Evolutionary conservation across 2,113 vertebrate species (phyloP), one percentile per base, ranked within the genome.

Genomic region (Crotophaga sulcirostris): DNA sequence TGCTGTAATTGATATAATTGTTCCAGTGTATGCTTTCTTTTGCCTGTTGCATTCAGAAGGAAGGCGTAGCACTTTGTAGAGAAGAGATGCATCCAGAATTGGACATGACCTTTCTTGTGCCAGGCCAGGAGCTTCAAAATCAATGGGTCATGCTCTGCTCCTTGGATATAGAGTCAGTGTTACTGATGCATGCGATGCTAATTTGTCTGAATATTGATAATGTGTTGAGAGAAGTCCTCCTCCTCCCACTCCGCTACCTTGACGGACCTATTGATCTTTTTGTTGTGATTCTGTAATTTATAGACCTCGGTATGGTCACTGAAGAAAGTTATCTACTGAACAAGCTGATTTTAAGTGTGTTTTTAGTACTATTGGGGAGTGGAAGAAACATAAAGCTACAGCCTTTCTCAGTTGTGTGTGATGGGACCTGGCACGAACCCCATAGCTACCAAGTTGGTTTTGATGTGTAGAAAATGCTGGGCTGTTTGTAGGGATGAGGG

Each of bases 201-300:
- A 60, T 79, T 85, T 94, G 74, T 85, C 78, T 94, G 74, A 62
- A 40, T 85, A 75, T 91, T 87, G 81, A 47, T 85, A 76, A 73
- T 60, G 16, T 6, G 8, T 20, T 95, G 67, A 66, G 44, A 91
- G 40, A 82, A 79, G 19, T 29, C 24, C 19, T 81, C 6, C 16
- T 75, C 21, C 55, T 84, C 33, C 42, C 55, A 11, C 26, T 78
- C 34, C 16, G 6, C 51, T 68, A 24, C 62, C 58, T 83, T 3
- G 0, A 5, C 51, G 42, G 72, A 38, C 51, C 51, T 92, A 77
- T 80, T 72, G 89, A 84, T 97, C 58, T 77, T 84, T 93, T 82
- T 60, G 38, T 84, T 70, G 25, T 42, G 54, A 64, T 92, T 84
- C 47, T 68, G 40, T 84, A 47, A 68, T 87, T 87, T 78, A 82